phyloP scores from a whole-genome alignment of 2,113 vertebrate species.

The Cisticola juncidis region DNA sequence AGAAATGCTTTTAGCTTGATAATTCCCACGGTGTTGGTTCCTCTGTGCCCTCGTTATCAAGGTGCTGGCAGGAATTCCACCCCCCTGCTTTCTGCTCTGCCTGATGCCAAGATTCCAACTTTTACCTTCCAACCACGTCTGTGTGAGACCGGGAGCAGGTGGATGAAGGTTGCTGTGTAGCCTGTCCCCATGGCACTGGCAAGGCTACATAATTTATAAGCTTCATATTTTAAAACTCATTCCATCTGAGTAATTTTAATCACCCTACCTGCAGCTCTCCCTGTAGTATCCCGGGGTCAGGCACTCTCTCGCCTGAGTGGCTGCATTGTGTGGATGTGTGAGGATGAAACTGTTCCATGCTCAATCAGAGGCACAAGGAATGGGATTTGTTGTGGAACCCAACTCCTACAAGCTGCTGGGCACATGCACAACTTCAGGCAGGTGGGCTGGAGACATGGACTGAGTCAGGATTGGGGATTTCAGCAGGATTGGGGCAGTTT shows the following conservation, averaged over 20 bases:
- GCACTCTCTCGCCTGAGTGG: background rate
- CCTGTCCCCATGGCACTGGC: background rate
- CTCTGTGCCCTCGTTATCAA: background rate
- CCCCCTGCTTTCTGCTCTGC: background rate
- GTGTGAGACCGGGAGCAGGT: background rate
- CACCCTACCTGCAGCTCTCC: background rate
- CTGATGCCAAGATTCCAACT: background rate
- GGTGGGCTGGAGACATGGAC: background rate
- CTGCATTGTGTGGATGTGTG: background rate
- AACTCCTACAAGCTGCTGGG: background rate
- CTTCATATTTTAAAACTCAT: conserved; percentile 29
- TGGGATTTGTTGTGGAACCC: background rate
- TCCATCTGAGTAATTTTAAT: conserved; percentile 19
- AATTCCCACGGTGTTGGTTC: background rate
- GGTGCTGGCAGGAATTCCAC: background rate
- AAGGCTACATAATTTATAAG: conserved; percentile 35
- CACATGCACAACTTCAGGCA: background rate
- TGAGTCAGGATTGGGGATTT: background rate
- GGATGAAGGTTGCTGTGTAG: background rate
- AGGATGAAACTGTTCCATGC: background rate
- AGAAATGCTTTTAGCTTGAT: background rate
- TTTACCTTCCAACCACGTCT: background rate
- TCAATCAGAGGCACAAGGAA: background rate
- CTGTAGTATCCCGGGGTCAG: background rate
- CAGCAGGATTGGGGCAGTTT: background rate